Conservation (phyloP, 2,888 invertebrate species). For the Drosophila fungiperda region DNA sequence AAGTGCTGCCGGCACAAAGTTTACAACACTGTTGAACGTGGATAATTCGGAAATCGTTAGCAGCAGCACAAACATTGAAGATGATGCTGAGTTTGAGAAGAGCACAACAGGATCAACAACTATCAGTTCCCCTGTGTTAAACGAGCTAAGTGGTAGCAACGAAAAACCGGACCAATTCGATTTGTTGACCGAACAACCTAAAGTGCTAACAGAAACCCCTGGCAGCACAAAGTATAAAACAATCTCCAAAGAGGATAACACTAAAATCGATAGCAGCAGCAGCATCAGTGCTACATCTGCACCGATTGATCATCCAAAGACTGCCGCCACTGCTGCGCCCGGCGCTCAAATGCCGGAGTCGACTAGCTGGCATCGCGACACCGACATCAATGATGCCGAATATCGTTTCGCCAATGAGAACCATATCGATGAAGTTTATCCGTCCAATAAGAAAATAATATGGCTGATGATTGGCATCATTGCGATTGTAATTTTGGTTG, state of each 20-base stretch:
- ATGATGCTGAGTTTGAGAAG: not conserved
- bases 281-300: not conserved
- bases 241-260: not conserved
- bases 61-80: conserved; percentile 3
- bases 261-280: conserved; percentile 20
- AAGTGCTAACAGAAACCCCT: not conserved
- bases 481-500: conserved; percentile 14
- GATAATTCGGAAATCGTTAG: conserved; percentile 6
- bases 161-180: not conserved
- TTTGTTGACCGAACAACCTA: not conserved
- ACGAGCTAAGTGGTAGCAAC: not conserved
- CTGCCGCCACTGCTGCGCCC: conserved; percentile 48
- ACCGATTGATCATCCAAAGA: conserved; percentile 16
- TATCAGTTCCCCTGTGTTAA: not conserved
- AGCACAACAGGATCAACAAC: not conserved
- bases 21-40: conserved; percentile 9
- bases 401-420: conserved; percentile 37
- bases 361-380: conserved; percentile 54
- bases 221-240: conserved; percentile 9
- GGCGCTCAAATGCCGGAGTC: conserved; percentile 57
- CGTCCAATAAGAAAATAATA: not conserved
- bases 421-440: not conserved
- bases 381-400: conserved; percentile 28
- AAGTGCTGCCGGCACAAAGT: conserved; percentile 5
- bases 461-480: not conserved